Evolutionary conservation across 2,888 invertebrate genomes (phyloP).

Genomic region (Acanthosepion lycidas): DNA sequence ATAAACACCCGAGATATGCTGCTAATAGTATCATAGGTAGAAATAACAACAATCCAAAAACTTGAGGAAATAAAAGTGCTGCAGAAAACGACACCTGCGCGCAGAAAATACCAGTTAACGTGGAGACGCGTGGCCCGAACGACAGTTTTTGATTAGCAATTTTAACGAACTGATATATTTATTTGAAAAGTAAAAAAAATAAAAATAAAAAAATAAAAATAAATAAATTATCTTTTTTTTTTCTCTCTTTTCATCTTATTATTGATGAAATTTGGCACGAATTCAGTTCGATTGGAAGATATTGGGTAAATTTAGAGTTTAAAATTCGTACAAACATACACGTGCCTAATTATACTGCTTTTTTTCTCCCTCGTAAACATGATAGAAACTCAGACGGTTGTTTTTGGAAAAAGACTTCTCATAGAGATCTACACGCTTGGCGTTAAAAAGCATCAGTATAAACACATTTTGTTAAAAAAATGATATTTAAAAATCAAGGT

Average conservation of each 20-base stretch:
- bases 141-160: slow-evolving; percentile 6
- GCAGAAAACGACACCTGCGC: neutral
- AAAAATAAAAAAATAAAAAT: neutral
- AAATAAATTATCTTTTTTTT: no score
- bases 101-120: neutral
- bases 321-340: neutral
- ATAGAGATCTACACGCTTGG: neutral
- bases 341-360: neutral
- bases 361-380: neutral
- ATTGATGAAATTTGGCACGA: neutral
- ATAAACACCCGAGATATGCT: no score
- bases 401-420: neutral
- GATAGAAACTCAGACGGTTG: neutral
- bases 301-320: neutral
- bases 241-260: neutral
- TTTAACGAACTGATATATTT: slow-evolving; percentile 21
- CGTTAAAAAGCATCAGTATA: neutral
- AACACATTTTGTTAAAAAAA: no score
- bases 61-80: neutral
- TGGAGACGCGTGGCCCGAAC: neutral
- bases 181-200: neutral
- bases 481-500: no score
- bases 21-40: no score
- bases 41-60: no score
- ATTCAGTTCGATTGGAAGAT: neutral